Evolutionary conservation across 2,888 invertebrate species (phyloP).

Genomic region (Pinctada fucata): DNA sequence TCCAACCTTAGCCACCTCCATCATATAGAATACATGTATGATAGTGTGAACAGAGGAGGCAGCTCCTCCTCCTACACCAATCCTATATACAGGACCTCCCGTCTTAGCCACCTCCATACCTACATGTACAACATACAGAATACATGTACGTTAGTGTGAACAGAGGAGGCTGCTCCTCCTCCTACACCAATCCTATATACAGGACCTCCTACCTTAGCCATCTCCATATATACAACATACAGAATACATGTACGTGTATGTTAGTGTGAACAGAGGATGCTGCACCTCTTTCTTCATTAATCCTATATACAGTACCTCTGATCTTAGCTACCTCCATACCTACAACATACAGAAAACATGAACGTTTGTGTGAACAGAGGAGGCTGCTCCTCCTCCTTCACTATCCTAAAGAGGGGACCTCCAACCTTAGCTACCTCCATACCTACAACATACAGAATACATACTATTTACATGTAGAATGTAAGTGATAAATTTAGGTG

Average conservation of each 20-base stretch:
- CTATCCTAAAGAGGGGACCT: slow-evolving; percentile 98
- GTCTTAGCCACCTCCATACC: slow-evolving; percentile 95
- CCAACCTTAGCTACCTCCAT: slow-evolving; percentile 96
- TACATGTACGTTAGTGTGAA: too few species aligned
- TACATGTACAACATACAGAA: slow-evolving; percentile 71
- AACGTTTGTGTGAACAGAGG: slow-evolving; percentile 85
- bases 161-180: slow-evolving; percentile 98
- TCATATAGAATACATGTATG: too few species aligned
- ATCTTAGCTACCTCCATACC: slow-evolving; percentile 95
- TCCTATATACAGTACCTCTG: slow-evolving; percentile 97
- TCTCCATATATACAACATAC: slow-evolving; percentile 84
- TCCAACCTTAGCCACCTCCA: slow-evolving; percentile 95
- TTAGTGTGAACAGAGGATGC: slow-evolving; percentile 91
- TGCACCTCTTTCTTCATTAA: slow-evolving; percentile 99
- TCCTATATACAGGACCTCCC: slow-evolving; percentile 97
- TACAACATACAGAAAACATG: too few species aligned
- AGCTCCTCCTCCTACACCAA: slow-evolving; percentile 98
- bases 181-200: slow-evolving; percentile 98
- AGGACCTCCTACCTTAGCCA: slow-evolving; percentile 97
- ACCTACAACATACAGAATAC: slow-evolving; percentile 78
- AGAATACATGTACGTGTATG: slow-evolving; percentile 83
- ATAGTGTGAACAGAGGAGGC: slow-evolving; percentile 97
- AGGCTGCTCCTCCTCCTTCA: slow-evolving; percentile 97
- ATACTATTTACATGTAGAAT: too few species aligned
- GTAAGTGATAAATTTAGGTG: too few species aligned